Conservation (phyloP, 1,140 invertebrate species). For the Ceratosolen solmsi region DNA sequence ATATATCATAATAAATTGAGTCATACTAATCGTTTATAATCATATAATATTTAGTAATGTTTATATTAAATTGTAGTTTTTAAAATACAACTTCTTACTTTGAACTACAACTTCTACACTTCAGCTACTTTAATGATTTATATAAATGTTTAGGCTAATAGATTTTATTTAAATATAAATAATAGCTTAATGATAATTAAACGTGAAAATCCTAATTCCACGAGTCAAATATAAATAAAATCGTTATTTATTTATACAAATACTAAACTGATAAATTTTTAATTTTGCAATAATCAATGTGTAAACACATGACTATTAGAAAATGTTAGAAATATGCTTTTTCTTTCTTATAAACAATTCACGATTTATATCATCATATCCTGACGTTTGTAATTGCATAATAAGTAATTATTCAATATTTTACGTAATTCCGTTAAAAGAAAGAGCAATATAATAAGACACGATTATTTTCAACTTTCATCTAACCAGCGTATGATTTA, state of each 20-base stretch:
- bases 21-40: no score
- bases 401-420: background rate
- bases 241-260: background rate
- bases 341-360: background rate
- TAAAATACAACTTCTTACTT: no score
- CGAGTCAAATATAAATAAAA: background rate
- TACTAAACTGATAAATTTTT: background rate
- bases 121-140: no score
- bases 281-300: background rate
- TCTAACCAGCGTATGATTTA: background rate
- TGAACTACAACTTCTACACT: no score
- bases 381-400: background rate
- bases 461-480: conserved; percentile 9
- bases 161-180: no score
- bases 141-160: no score
- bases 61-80: no score
- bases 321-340: background rate
- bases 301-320: background rate
- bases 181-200: no score
- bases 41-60: no score
- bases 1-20: no score
- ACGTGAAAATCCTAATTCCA: no score
- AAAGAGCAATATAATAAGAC: conserved; percentile 1
- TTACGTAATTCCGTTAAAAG: background rate
- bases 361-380: background rate